Evolutionary conservation across 1,140 invertebrate species (phyloP).

Genomic region (Penaeus vannamei): DNA sequence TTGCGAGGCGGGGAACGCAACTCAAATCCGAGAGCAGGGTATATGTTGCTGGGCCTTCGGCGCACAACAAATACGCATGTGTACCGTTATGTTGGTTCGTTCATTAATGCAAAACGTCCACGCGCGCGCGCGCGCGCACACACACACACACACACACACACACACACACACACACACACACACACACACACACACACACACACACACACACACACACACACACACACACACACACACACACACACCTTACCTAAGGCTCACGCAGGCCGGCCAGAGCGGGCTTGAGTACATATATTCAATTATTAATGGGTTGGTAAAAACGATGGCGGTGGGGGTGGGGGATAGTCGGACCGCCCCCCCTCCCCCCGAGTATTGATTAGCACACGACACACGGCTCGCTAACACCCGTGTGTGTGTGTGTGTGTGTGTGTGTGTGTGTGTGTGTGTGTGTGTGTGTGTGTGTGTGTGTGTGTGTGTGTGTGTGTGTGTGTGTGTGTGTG

Average conservation of each 20-base stretch:
- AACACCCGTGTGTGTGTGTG: conserved; percentile 1
- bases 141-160: conserved; percentile 37
- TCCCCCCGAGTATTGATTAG: conserved; percentile 52
- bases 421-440: no score
- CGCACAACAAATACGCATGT: no score
- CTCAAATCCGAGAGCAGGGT: no score
- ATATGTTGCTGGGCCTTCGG: no score
- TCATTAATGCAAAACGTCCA: no score
- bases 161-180: conserved; percentile 43
- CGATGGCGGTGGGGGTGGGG: conserved; percentile 43
- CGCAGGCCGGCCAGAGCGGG: background rate
- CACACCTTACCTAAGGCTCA: background rate
- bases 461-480: no score
- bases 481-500: no score
- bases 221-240: background rate
- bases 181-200: conserved; percentile 10
- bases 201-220: background rate
- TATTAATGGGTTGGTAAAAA: conserved; percentile 63
- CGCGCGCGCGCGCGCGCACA: background rate
- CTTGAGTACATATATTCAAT: conserved; percentile 62
- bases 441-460: no score
- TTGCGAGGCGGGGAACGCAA: no score
- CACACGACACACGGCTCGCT: conserved; percentile 44
- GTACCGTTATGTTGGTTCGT: no score
- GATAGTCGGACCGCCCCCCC: background rate